Percentiles rank a stretch among this genome's conserved stretches.
Evolutionary conservation across 2,888 invertebrate genomes (phyloP).

Genomic region (Augiades crinisus): DNA sequence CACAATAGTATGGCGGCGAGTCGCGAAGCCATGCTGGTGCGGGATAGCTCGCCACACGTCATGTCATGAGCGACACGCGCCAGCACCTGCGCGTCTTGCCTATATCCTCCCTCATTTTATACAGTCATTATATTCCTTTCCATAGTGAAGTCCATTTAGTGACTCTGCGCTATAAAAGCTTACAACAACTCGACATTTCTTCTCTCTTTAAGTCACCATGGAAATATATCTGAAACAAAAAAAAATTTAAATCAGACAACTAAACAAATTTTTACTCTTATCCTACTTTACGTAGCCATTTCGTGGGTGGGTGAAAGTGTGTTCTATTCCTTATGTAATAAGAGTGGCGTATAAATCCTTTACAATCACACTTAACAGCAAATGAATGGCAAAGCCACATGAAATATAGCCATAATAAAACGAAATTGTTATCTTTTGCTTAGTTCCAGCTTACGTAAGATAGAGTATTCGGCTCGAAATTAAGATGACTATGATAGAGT

Average conservation of each 20-base stretch:
- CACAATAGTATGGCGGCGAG: conserved; percentile 66
- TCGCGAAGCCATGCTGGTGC: conserved; percentile 61
- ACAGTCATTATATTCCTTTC: conserved; percentile 43
- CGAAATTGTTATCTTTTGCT: conserved; percentile 17
- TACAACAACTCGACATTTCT: conserved; percentile 23
- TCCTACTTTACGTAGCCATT: too few relatives aligned
- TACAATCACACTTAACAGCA: background rate
- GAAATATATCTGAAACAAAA: conserved; percentile 56
- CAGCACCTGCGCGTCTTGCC: conserved; percentile 47
- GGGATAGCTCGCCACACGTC: conserved; percentile 50
- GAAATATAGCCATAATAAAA: conserved; percentile 12
- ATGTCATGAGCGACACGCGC: conserved; percentile 56
- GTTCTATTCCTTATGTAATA: background rate
- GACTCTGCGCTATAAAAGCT: conserved; percentile 28
- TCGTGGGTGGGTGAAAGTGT: too few relatives aligned
- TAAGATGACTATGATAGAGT: conserved; percentile 26
- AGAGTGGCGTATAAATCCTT: background rate
- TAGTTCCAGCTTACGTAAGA: conserved; percentile 9
- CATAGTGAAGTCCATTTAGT: conserved; percentile 44
- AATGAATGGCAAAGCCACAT: background rate
- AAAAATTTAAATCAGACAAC: too few relatives aligned
- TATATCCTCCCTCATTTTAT: conserved; percentile 58
- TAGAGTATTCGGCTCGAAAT: conserved; percentile 15
- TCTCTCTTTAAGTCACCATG: conserved; percentile 45
- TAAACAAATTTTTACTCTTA: too few relatives aligned